phyloP scores from a whole-genome alignment of 2,113 vertebrate genomes.

The Protomyctophum bolini region DNA sequence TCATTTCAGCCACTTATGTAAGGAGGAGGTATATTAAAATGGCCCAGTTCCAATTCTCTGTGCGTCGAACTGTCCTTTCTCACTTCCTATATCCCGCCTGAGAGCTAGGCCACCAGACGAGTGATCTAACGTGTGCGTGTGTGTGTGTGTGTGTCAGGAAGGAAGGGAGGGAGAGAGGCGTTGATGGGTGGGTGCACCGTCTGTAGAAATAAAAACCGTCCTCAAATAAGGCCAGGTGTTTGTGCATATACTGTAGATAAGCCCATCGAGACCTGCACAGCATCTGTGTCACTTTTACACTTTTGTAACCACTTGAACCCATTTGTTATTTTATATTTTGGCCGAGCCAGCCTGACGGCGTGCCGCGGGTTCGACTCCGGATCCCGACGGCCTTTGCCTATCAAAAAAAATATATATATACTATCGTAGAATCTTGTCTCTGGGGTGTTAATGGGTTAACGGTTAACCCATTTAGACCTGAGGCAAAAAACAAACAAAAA shows the following conservation, averaged over 20 bases:
- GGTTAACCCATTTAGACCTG: too few species aligned
- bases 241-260: constrained; percentile 14
- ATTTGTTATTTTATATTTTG: too few species aligned
- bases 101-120: constrained; percentile 1
- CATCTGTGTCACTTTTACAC: not conserved
- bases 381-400: too few species aligned
- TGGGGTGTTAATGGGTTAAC: too few species aligned
- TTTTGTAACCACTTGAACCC: too few species aligned
- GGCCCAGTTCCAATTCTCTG: constrained; percentile 16
- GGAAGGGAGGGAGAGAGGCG: not conserved
- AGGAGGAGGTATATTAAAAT: constrained; percentile 6
- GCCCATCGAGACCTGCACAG: constrained; percentile 22
- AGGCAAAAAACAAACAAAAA: too few species aligned
- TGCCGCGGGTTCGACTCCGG: too few species aligned
- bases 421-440: too few species aligned
- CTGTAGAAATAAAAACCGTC: not conserved
- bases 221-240: not conserved
- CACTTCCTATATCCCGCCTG: not conserved
- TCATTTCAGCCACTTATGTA: constrained; percentile 30
- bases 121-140: not conserved
- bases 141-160: not conserved
- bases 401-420: too few species aligned
- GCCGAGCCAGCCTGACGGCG: too few species aligned
- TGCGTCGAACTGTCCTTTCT: constrained; percentile 4
- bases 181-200: not conserved